Evolutionary conservation across 2,888 invertebrate species (phyloP).

Genomic region (Chloroclysta siterata): DNA sequence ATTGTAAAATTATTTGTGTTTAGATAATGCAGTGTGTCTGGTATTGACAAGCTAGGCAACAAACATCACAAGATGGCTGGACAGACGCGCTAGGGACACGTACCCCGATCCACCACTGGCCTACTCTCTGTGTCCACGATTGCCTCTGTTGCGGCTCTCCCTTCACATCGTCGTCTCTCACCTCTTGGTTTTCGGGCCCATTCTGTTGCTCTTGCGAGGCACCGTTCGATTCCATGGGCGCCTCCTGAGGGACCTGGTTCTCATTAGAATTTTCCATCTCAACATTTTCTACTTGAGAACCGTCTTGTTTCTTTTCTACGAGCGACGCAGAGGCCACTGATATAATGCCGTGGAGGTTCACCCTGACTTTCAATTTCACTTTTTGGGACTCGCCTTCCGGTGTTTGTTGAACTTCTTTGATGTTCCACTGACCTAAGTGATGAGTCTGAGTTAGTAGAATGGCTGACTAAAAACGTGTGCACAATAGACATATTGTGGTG

Average conservation of each 20-base stretch:
- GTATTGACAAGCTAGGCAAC: slow-evolving; percentile 56
- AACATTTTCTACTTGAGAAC: slow-evolving; percentile 69
- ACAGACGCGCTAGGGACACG: slow-evolving; percentile 83
- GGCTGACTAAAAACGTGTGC: slow-evolving; percentile 7
- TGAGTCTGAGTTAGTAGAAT: slow-evolving; percentile 15
- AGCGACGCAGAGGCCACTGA: slow-evolving; percentile 94
- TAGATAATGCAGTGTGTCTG: slow-evolving; percentile 3
- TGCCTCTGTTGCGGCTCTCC: slow-evolving; percentile 81
- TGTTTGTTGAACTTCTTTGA: slow-evolving; percentile 93
- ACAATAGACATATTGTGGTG: slow-evolving; percentile 12
- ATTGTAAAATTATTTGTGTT: slow-evolving; percentile 6
- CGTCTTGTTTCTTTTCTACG: slow-evolving; percentile 89
- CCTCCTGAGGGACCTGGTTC: slow-evolving; percentile 69
- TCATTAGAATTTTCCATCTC: slow-evolving; percentile 79
- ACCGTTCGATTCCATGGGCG: slow-evolving; percentile 81
- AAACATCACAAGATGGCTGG: slow-evolving; percentile 66
- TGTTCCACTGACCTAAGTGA: slow-evolving; percentile 88
- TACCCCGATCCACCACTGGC: slow-evolving; percentile 89
- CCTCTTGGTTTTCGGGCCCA: slow-evolving; percentile 79
- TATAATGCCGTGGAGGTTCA: slow-evolving; percentile 97
- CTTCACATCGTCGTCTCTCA: slow-evolving; percentile 77
- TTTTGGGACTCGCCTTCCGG: slow-evolving; percentile 96
- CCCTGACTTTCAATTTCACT: slow-evolving; percentile 97
- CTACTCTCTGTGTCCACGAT: slow-evolving; percentile 89
- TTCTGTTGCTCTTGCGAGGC: slow-evolving; percentile 73